Base-by-base conservation (phyloP, 2,888 invertebrate species). In the Nymphalis polychloros region DNA sequence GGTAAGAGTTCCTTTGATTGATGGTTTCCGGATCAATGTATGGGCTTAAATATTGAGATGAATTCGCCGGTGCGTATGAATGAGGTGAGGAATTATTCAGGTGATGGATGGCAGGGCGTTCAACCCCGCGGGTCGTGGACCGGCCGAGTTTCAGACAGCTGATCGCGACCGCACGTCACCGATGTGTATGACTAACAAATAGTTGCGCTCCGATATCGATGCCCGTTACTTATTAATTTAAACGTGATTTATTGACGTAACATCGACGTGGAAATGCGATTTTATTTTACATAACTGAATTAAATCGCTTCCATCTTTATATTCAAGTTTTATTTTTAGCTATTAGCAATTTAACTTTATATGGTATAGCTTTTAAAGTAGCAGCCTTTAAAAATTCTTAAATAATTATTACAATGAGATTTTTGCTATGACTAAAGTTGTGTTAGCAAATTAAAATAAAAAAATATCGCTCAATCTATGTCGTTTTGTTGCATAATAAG, bases 71-170 rank as follows among this genome's bases (percentile, higher is more conserved):
- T 55, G 49, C 78, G 82, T 85, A 89, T 89, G 87, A 89, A 89
- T 90, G 88, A 88, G 86, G 81, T 84, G 84, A 83, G 81, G 83
- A 86, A 85, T 86, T 83, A 90, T 89, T 90, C 86, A 88, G 86
- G 85, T 88, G 89, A 85, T 84, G 82, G 81, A 83, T 85, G 73
- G 80, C 75, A 81, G 86, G 80, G 73, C 89, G 81, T 89, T 89
- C 81, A 89, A 87, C 90, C 84, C 76, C 55, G 74, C 75, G 80
- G 89, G 90, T 88, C 89, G 86, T 75, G 82, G 91, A 90, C 91
- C 92, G 89, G 80, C 90, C 90, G 86, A 90, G 86, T 87, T 89
- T 81, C 80, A 78, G 77, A 78, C 90, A 92, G 90, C 90, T 91
- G 91, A 90, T 89, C 88, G 83, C 68, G 73, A 47, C 60, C 59